Base-by-base conservation (phyloP, 2,888 invertebrate species). In the Sesia bembeciformis region DNA sequence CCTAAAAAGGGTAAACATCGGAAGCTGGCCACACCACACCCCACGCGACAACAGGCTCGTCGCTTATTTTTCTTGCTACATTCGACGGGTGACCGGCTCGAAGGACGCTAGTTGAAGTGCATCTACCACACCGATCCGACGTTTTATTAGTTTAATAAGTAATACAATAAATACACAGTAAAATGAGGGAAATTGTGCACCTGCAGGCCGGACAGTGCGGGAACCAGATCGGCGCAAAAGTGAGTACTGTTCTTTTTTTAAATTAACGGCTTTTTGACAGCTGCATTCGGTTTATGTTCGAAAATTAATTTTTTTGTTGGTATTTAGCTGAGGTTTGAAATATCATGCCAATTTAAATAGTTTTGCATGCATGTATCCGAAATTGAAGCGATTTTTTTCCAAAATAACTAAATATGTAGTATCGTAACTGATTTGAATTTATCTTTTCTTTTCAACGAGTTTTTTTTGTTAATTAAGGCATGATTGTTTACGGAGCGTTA, bases 151-250 rank as follows among this genome's bases (percentile, higher is more conserved):
- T 67, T 66, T 61, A 64, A 62, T 59, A 68, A 69, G 62, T 68
- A 68, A 66, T 61, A 69, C 54, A 61, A 61, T 63, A 60, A 64
- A 63, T 55, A 8, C n/a, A 70, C 53, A 65, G 57, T 68, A 91
- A 81, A 65, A 95, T 95, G 95, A 92, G 95, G 88, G 95, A 95
- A 91, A 95, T 95, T 73, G 94, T 95, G 74, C 95, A 95, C 72
- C 91, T 95, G 55, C 95, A 95, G 79, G 94, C 94, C 62, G 95
- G 95, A 69, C 95, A 95, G 85, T 95, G 95, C 88, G 95, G 95
- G 56, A 95, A 95, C 90, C 95, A 95, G 89, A 95, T 95, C 69
- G 95, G 95, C 70, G 88, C 90, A 51, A 90, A 89, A 81, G 90
- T 90, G 62, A 84, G 88, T 84, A 53, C n/a, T 3, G 8, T 2